Conservation (phyloP, 1,140 invertebrate species). For the Tetramorium alpestre region DNA sequence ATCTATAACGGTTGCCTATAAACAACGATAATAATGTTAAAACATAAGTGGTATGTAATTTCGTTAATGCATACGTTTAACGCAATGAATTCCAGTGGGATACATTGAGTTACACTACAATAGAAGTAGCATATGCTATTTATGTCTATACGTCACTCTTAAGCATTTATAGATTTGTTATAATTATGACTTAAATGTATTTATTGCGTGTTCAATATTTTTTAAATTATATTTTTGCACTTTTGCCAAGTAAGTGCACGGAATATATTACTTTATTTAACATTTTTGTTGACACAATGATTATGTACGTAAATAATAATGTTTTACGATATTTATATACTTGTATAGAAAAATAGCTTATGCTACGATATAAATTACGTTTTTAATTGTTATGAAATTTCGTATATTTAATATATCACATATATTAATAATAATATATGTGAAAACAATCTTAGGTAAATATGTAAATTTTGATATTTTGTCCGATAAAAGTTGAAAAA, state of each 20-base stretch:
- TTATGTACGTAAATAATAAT: conserved; percentile 42
- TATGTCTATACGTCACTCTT: conserved; percentile 51
- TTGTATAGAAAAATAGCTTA: conserved; percentile 58
- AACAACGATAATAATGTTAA: conserved; percentile 19
- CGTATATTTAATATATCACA: not conserved
- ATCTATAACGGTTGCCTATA: conserved; percentile 19
- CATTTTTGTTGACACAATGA: conserved; percentile 35
- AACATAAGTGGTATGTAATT: conserved; percentile 26
- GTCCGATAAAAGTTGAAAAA: conserved; percentile 1
- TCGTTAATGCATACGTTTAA: conserved; percentile 34
- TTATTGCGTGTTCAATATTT: conserved; percentile 38
- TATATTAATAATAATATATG: not conserved
- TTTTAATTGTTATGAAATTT: conserved; percentile 42
- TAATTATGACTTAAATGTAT: conserved; percentile 35
- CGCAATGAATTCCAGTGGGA: conserved; percentile 53
- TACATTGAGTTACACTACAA: conserved; percentile 54
- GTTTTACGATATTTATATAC: conserved; percentile 26
- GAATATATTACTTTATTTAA: conserved; percentile 38
- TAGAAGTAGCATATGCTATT: conserved; percentile 60
- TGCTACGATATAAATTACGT: conserved; percentile 47
- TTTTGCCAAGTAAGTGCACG: conserved; percentile 15
- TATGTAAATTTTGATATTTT: conserved; percentile 18
- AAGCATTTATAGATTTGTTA: conserved; percentile 52
- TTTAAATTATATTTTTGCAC: conserved; percentile 43
- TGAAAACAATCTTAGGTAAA: conserved; percentile 25